Evolutionary conservation across 2,888 invertebrate genomes (phyloP), one percentile per base, ranked within the genome.

Genomic region (Lymantria dispar): DNA sequence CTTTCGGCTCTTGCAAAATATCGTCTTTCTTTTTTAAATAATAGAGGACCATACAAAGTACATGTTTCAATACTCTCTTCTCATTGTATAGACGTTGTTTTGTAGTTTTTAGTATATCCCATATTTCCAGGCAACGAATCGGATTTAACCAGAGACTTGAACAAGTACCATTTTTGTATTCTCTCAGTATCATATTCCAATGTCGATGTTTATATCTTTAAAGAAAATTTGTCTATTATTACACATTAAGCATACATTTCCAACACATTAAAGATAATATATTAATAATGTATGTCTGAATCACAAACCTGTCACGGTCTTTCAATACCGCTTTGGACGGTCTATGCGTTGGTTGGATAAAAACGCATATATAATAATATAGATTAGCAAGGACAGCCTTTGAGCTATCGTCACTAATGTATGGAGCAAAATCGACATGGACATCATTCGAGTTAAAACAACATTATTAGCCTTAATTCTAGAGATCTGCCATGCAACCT

Each of bases 101-200:
- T 0, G 73, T 76, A 0, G 57, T 63, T 45, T 78, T 78, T 7
- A 87, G 48, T 36, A 80, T 72, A 38, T 84, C 72, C 87, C 87
- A 88, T 43, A 89, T 83, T 69, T 89, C 87, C 7, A 88, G 52
- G 38, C 82, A 75, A 0, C 83, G 78, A 15, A 67, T 58, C 1
- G 78, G 65, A 0, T 73, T 74, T 8, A 90, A 66, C 89, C 89
- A 90, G 1, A 87, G 58, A 0, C 78, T 75, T 7, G 66, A 62
- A 29, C 64, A 50, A 47, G 75, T 82, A 43, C 72, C 75, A 37
- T 70, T 69, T 48, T 80, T 76, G 52, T 82, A 72, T 51, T 88
- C 87, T 54, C 76, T 80, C 8, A 87, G 41, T 54, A 88, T 86
- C 74, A 85, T 80, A 45, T 77, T 80, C 90, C 89, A 90, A 30